Percentiles rank a stretch among this genome's conserved stretches.
These are phyloP conservation scores for Ahaetulla prasina DNA, from an alignment of 2,113 vertebrate genomes.

Conservation along the genomic window DNA sequence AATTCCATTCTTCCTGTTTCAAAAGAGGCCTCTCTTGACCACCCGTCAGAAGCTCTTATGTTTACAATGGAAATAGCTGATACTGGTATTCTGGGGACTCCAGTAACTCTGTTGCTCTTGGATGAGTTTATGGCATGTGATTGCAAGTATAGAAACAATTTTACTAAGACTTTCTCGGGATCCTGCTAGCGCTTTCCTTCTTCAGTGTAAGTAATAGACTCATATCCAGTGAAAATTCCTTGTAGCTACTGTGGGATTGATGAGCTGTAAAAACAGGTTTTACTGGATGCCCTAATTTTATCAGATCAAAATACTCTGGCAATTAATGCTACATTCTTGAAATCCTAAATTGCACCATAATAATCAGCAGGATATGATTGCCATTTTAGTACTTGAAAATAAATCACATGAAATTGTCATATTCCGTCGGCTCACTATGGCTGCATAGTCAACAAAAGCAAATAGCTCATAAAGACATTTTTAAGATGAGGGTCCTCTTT, in stretches of 20 bases:
- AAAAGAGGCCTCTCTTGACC: background rate
- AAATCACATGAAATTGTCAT: background rate
- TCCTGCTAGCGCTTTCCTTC: background rate
- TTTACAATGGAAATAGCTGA: background rate
- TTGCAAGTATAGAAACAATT: background rate
- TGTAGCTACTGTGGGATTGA: background rate
- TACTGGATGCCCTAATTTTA: background rate
- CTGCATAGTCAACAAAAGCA: background rate
- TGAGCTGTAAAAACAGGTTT: background rate
- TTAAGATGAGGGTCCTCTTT: background rate
- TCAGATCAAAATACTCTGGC: background rate
- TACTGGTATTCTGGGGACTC: background rate
- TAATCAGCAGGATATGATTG: background rate
- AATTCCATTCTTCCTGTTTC: background rate
- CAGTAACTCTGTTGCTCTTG: background rate
- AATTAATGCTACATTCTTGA: background rate
- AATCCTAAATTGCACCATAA: background rate
- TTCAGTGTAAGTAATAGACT: background rate
- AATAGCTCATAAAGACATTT: background rate
- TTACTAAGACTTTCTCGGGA: background rate
- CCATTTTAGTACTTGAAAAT: background rate
- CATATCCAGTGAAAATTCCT: background rate
- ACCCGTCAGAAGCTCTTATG: background rate
- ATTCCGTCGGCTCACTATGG: background rate
- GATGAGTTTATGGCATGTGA: background rate